Evolutionary conservation across 2,888 invertebrate genomes (phyloP).

Genomic region (Ectropis crepuscularia): DNA sequence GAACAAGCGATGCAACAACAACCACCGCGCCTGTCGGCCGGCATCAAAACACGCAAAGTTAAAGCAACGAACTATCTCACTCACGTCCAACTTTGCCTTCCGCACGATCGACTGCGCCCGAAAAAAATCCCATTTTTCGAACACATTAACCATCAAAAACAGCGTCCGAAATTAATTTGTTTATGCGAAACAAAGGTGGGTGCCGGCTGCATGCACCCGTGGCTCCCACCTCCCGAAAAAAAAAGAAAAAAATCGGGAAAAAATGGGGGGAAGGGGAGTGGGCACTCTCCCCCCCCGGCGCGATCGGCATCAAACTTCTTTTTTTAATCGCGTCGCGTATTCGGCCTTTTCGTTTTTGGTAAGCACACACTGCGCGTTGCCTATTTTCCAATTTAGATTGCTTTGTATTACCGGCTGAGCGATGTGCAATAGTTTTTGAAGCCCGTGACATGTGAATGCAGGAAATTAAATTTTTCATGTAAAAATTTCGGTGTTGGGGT

Average conservation of each 20-base stretch:
- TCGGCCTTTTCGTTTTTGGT: constrained; percentile 83
- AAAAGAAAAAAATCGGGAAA: constrained; percentile 74
- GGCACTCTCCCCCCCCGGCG: constrained; percentile 63
- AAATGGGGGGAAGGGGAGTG: constrained; percentile 62
- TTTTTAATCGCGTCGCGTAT: constrained; percentile 85
- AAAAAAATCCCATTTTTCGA: constrained; percentile 67
- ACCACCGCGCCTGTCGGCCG: constrained; percentile 7
- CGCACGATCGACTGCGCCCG: constrained; percentile 44
- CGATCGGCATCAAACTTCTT: constrained; percentile 84
- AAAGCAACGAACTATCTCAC: constrained; percentile 30
- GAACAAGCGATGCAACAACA: not conserved
- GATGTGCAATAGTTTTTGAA: constrained; percentile 84
- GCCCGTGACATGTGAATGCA: constrained; percentile 75
- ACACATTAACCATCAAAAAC: constrained; percentile 83
- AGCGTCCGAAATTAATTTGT: constrained; percentile 84
- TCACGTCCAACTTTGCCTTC: constrained; percentile 45
- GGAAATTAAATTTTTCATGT: constrained; percentile 77
- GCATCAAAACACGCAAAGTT: constrained; percentile 10
- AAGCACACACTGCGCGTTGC: constrained; percentile 84
- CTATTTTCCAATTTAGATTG: constrained; percentile 85
- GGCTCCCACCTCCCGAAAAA: constrained; percentile 81
- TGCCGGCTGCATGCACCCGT: constrained; percentile 82
- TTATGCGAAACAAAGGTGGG: constrained; percentile 85
- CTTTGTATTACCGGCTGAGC: constrained; percentile 84
- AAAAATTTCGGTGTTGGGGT: constrained; percentile 49